Conservation (phyloP, 2,888 invertebrate species). For the Monochamus alternatus region DNA sequence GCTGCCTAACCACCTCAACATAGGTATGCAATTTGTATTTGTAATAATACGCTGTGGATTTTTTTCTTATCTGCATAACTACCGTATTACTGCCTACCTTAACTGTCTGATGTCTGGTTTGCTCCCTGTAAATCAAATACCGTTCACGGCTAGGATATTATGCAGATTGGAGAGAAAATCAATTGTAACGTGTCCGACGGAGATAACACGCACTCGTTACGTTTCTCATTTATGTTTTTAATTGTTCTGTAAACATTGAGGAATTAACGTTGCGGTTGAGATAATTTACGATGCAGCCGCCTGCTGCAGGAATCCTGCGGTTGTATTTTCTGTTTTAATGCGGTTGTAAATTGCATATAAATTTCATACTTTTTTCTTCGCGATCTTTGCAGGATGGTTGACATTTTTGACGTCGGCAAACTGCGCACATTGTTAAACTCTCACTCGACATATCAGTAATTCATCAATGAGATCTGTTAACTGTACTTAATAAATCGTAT, state of each 20-base stretch:
- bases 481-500: no score
- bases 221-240: slow-evolving; percentile 15
- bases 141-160: slow-evolving; percentile 26
- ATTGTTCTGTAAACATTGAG: slow-evolving; percentile 10
- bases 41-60: slow-evolving; percentile 28
- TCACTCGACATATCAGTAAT: no score
- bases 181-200: background rate
- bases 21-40: slow-evolving; percentile 31
- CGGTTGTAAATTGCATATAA: background rate
- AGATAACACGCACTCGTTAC: slow-evolving; percentile 7
- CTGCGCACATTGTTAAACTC: no score
- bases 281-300: slow-evolving; percentile 8
- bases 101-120: slow-evolving; percentile 24
- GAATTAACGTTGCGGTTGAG: background rate
- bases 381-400: no score
- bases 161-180: slow-evolving; percentile 20
- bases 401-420: no score
- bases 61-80: slow-evolving; percentile 30
- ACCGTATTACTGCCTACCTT: slow-evolving; percentile 35
- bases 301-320: background rate
- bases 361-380: background rate
- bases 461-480: no score
- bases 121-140: slow-evolving; percentile 31
- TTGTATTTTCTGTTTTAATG: slow-evolving; percentile 2
- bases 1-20: slow-evolving; percentile 15